phyloP scores from a whole-genome alignment of 2,888 invertebrate genomes.

The Eupithecia subfuscata region DNA sequence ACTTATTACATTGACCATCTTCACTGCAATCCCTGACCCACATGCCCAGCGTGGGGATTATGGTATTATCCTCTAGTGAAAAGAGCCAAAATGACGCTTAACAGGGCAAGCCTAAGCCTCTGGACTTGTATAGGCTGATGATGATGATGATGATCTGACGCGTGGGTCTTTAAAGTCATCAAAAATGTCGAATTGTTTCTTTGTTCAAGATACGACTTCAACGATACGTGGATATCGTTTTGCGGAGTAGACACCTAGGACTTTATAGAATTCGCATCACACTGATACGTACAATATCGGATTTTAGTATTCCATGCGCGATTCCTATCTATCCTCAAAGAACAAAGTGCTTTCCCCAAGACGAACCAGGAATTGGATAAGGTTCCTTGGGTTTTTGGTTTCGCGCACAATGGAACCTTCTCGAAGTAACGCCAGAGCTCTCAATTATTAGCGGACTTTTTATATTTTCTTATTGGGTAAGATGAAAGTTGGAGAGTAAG shows the following conservation, averaged over 20 bases:
- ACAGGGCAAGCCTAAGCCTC: no score
- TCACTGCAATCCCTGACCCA: no score
- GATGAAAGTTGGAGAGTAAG: conserved; percentile 36
- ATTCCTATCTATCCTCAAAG: conserved; percentile 64
- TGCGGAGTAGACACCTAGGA: conserved; percentile 3
- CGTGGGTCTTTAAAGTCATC: no score
- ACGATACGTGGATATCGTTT: not conserved
- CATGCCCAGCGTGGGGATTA: no score
- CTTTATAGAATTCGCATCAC: conserved; percentile 39
- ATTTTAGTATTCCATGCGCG: conserved; percentile 61
- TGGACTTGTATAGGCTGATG: no score
- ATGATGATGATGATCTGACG: no score
- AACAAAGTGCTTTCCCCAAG: conserved; percentile 66
- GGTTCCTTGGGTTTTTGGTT: conserved; percentile 57
- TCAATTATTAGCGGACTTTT: conserved; percentile 51
- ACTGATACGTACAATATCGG: conserved; percentile 39
- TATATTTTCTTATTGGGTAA: conserved; percentile 43
- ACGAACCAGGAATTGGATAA: conserved; percentile 64
- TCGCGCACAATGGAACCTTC: conserved; percentile 57
- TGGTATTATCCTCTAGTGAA: no score
- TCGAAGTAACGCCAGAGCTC: conserved; percentile 55
- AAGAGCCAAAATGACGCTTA: no score
- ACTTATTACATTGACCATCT: no score
- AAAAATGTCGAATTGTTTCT: no score
- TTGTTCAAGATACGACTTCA: not conserved